phyloP scores from a whole-genome alignment of 2,888 invertebrate species.

The Aphelenchoides bicaudatus region DNA sequence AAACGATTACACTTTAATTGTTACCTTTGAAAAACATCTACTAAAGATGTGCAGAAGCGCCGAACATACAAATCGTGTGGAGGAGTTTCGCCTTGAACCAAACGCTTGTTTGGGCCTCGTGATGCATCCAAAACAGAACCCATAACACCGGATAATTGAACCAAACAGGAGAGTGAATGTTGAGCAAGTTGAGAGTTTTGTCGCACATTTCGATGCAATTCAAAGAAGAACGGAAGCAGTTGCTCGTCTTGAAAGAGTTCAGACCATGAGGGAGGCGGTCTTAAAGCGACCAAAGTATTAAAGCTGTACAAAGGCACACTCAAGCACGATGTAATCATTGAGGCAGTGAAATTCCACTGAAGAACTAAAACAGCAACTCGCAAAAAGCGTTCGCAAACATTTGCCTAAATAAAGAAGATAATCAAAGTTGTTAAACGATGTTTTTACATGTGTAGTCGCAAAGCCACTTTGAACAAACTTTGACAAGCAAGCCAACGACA shows the following conservation, averaged over 20 bases:
- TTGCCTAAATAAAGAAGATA: slow-evolving; percentile 19
- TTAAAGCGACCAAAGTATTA: slow-evolving; percentile 63
- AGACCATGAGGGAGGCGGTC: slow-evolving; percentile 71
- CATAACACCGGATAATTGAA: slow-evolving; percentile 74
- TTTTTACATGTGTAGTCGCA: no score
- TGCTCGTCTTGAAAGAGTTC: slow-evolving; percentile 75
- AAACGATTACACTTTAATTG: slow-evolving; percentile 8
- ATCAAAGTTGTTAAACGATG: no score
- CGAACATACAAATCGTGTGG: slow-evolving; percentile 32
- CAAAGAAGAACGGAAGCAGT: slow-evolving; percentile 64
- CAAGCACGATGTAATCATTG: slow-evolving; percentile 27
- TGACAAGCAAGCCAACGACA: slow-evolving; percentile 66
- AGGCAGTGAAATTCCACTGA: slow-evolving; percentile 72
- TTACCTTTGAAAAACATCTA: neutral
- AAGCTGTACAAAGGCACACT: slow-evolving; percentile 19
- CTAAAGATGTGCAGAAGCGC: slow-evolving; percentile 16
- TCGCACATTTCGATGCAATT: slow-evolving; percentile 75
- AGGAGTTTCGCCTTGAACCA: neutral
- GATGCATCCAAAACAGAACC: slow-evolving; percentile 64
- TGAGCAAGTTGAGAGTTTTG: slow-evolving; percentile 73
- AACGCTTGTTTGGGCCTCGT: neutral
- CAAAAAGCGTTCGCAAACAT: slow-evolving; percentile 62
- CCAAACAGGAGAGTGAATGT: slow-evolving; percentile 76
- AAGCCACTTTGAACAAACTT: no score
- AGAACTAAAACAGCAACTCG: slow-evolving; percentile 75